Base-by-base conservation (phyloP, 2,797 vertebrate genomes). In the Percopsis omiscomaycus region DNA sequence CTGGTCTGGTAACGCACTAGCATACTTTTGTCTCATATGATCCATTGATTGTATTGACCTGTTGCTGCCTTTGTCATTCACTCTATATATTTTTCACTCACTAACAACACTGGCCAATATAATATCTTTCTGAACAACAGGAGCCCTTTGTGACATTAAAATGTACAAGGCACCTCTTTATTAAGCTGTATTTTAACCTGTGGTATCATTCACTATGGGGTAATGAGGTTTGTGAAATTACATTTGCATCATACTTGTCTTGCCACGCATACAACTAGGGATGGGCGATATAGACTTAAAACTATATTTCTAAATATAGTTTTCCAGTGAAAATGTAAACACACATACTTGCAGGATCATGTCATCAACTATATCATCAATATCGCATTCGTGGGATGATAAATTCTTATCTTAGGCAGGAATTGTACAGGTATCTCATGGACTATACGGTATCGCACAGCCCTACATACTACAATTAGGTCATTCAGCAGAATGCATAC, bases 181-280 rank as follows among this genome's bases (percentile, higher is more conserved):
- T 50, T 49, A 28, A 65, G 50, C 64, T 32, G 0, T 1, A 3
- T 66, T 52, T 55, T 61, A 69, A 55, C 14, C 49, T 37, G n/a
- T 58, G 22, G 37, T 54, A 5, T 42, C 37, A 42, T 37, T 22
- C 58, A 49, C 54, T 42, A 46, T 28, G 44, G 22, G 58, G 15
- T 56, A 44, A 42, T 71, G 32, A 55, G 27, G 27, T 64, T 61
- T 53, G 55, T 47, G 15, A 9, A 59, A 62, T 27, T 49, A 62
- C 72, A 76, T 68, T 67, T 64, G 47, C 74, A 71, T 76, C 55
- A 71, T 62, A 68, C 69, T 1, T 42, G 37, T 42, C 9, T 42
- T 42, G 37, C 9, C 37, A 42, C 9, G 37, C 9, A 42, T 42
- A 42, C 37, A 42, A 22, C 22, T 22, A 22, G 22, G 22, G 22